phyloP scores from a whole-genome alignment of 2,113 vertebrate genomes.

The Hypocryptadius cinnamomeus region DNA sequence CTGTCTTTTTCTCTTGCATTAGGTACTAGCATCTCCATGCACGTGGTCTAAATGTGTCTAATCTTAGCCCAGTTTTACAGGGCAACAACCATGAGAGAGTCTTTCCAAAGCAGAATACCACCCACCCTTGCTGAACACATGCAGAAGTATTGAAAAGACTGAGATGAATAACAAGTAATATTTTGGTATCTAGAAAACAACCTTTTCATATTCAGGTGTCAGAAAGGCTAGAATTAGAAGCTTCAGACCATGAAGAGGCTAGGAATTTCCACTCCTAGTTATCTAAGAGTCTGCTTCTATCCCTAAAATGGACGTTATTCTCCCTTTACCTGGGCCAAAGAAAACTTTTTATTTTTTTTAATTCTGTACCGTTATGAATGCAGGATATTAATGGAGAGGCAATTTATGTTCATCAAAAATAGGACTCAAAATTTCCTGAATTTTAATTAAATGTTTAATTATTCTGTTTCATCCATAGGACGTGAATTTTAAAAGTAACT shows the following conservation, averaged over 20 bases:
- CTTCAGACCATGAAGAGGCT: not conserved
- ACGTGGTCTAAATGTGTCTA: not conserved
- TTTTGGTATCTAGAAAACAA: not conserved
- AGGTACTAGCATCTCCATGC: not conserved
- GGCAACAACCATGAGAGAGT: not conserved
- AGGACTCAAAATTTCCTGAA: not conserved
- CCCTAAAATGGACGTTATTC: not conserved
- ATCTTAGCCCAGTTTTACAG: not conserved
- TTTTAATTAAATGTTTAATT: not conserved
- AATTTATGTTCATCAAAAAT: not conserved
- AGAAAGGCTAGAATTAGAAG: not conserved
- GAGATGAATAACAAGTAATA: not conserved
- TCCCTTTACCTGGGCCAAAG: not conserved
- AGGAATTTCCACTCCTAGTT: not conserved
- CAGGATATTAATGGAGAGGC: not conserved
- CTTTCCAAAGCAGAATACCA: not conserved
- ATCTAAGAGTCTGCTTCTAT: not conserved
- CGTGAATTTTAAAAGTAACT: not conserved
- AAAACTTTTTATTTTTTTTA: not conserved
- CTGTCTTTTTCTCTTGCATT: not conserved
- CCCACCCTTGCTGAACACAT: not conserved
- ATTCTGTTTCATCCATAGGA: not conserved
- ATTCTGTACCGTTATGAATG: not conserved
- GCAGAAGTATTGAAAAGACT: not conserved
- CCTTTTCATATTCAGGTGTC: not conserved